phyloP scores from a whole-genome alignment of 2,113 vertebrate genomes.

The Tor tambroides region DNA sequence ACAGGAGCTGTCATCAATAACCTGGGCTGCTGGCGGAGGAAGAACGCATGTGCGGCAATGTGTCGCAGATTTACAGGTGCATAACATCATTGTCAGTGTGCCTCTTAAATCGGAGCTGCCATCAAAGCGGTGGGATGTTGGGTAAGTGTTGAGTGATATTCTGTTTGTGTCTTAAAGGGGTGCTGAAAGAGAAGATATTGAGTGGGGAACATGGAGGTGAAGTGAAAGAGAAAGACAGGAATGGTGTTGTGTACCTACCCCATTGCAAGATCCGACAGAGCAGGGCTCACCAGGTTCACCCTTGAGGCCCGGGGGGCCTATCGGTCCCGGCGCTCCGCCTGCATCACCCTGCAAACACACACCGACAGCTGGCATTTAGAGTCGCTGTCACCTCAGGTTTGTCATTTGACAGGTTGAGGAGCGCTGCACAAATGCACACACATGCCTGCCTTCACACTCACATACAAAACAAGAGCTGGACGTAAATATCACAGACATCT shows the following conservation, averaged over 20 bases:
- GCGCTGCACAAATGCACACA: background rate
- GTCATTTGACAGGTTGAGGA: constrained; percentile 1
- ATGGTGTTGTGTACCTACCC: constrained; percentile 70
- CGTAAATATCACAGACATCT: constrained; percentile 18
- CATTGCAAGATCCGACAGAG: constrained; percentile 74
- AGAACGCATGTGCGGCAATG: background rate
- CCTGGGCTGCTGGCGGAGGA: background rate
- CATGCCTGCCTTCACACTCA: background rate
- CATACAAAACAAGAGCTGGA: background rate
- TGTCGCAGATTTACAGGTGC: background rate
- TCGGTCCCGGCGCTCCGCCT: constrained; percentile 80
- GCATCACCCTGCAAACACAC: constrained; percentile 81
- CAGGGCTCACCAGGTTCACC: constrained; percentile 87
- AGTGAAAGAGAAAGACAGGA: background rate
- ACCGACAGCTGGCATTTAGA: constrained; percentile 29
- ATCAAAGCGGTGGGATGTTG: background rate
- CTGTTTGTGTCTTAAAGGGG: constrained; percentile 7
- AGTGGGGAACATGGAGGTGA: background rate
- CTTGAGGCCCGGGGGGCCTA: constrained; percentile 88
- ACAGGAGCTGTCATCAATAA: background rate
- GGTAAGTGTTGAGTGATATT: constrained; percentile 1
- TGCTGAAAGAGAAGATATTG: background rate
- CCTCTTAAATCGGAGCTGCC: background rate
- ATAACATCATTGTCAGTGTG: background rate
- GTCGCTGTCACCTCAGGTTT: constrained; percentile 26